These are phyloP conservation scores for Tetranychus truncatus DNA, from an alignment of 2,888 invertebrate genomes.

Conservation along the genomic window DNA sequence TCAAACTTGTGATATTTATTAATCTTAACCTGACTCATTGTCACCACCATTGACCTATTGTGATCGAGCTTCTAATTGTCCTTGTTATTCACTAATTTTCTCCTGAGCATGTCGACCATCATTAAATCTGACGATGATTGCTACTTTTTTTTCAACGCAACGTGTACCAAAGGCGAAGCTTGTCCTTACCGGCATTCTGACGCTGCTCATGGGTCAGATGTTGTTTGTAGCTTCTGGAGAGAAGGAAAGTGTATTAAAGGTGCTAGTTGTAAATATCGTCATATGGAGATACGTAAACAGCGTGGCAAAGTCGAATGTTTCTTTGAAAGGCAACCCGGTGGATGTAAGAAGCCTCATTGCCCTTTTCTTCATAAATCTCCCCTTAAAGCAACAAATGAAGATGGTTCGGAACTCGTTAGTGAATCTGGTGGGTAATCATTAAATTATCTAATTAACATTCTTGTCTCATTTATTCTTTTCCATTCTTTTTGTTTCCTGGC, in stretches of 20 bases:
- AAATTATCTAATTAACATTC: background rate
- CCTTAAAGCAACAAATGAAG: constrained; percentile 10
- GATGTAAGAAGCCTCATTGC: constrained; percentile 67
- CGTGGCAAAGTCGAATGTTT: constrained; percentile 63
- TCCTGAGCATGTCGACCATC: background rate
- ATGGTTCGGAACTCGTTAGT: background rate
- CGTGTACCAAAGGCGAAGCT: constrained; percentile 59
- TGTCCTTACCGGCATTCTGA: constrained; percentile 70
- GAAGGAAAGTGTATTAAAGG: constrained; percentile 54
- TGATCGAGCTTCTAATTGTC: background rate
- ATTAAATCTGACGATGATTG: constrained; percentile 45
- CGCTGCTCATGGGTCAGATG: constrained; percentile 59
- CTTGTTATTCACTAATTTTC: background rate
- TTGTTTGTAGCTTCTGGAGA: constrained; percentile 60
- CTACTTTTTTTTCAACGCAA: constrained; percentile 72
- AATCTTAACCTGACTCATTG: too few species aligned
- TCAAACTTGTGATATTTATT: too few species aligned
- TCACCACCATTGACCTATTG: background rate
- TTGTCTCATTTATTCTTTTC: background rate
- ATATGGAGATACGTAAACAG: constrained; percentile 68
- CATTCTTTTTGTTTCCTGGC: background rate
- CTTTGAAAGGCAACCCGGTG: constrained; percentile 66
- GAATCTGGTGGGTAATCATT: background rate
- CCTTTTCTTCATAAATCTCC: constrained; percentile 49
- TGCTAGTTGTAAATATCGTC: constrained; percentile 57